Percentiles rank a stretch among this genome's conserved stretches.
Conservation (phyloP, 2,888 invertebrate species). For the Mythimna lalbum region DNA sequence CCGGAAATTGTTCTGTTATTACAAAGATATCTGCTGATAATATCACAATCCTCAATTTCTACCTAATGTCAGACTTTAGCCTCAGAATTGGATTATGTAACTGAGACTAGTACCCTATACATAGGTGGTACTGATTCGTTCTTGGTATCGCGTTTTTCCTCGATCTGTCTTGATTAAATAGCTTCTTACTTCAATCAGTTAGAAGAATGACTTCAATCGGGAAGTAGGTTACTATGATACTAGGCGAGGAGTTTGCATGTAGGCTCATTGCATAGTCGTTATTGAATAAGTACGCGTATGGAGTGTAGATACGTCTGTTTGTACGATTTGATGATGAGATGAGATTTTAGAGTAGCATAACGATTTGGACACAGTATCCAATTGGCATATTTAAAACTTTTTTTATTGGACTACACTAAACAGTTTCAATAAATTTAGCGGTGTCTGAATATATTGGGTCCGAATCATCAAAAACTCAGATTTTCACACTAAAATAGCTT, state of each 20-base stretch:
- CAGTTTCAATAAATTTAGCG: no score
- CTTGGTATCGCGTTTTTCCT: conserved; percentile 28
- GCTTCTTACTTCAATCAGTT: conserved; percentile 27
- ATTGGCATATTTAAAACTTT: no score
- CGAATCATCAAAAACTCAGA: no score
- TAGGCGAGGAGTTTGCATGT: conserved; percentile 1
- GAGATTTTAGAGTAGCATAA: not conserved
- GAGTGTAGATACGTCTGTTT: no score
- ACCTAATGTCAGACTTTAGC: conserved; percentile 17
- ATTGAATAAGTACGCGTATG: not conserved
- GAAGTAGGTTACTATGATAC: conserved; percentile 36
- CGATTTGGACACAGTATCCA: no score
- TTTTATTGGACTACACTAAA: no score
- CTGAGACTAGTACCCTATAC: not conserved
- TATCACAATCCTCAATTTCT: conserved; percentile 21
- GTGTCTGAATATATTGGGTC: no score
- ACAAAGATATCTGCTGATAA: conserved; percentile 14
- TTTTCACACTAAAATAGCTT: conserved; percentile 22
- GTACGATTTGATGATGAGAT: not conserved
- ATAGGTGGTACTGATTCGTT: conserved; percentile 11
- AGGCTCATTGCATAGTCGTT: not conserved
- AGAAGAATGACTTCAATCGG: conserved; percentile 8
- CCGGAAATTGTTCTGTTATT: conserved; percentile 23
- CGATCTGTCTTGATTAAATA: not conserved
- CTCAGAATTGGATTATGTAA: conserved; percentile 30